A percentile compares a stretch with the other conserved stretches of the same genome.
Conservation (phyloP, 2,888 invertebrate species). For the Zootermopsis nevadensis region DNA sequence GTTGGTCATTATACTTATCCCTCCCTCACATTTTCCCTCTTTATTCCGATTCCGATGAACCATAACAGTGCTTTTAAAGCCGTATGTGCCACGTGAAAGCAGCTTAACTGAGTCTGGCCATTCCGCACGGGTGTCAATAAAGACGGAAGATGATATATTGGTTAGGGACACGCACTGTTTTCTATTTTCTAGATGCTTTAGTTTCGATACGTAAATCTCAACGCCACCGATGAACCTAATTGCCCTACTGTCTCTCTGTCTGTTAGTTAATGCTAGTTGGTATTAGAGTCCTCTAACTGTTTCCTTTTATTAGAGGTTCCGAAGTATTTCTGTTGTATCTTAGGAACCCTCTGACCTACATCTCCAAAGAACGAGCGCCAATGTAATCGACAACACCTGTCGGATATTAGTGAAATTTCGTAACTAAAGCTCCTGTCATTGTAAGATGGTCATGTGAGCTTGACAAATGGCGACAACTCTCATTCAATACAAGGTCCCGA, state of each 20-base stretch:
- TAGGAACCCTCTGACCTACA: too few relatives aligned
- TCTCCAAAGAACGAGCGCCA: too few relatives aligned
- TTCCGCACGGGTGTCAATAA: constrained; percentile 8
- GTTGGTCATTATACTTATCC: constrained; percentile 12
- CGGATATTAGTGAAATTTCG: too few relatives aligned
- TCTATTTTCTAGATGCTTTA: constrained; percentile 1
- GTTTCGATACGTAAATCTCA: constrained; percentile 25
- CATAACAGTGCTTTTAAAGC: constrained; percentile 11
- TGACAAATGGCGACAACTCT: too few relatives aligned
- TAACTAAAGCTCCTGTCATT: too few relatives aligned
- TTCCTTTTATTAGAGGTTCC: too few relatives aligned
- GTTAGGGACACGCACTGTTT: background rate
- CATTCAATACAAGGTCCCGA: too few relatives aligned
- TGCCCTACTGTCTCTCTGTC: background rate
- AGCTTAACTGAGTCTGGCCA: background rate
- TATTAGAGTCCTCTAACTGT: background rate
- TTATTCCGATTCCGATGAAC: background rate
- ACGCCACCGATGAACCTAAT: background rate
- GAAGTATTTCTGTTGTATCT: too few relatives aligned
- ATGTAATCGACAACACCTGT: too few relatives aligned
- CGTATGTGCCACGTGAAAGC: background rate
- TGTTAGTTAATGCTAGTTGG: background rate
- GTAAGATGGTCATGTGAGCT: too few relatives aligned
- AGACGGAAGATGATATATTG: constrained; percentile 3
- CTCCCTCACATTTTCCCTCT: background rate